phyloP scores from a whole-genome alignment of 1,140 invertebrate species.

The Procambarus virginalis region DNA sequence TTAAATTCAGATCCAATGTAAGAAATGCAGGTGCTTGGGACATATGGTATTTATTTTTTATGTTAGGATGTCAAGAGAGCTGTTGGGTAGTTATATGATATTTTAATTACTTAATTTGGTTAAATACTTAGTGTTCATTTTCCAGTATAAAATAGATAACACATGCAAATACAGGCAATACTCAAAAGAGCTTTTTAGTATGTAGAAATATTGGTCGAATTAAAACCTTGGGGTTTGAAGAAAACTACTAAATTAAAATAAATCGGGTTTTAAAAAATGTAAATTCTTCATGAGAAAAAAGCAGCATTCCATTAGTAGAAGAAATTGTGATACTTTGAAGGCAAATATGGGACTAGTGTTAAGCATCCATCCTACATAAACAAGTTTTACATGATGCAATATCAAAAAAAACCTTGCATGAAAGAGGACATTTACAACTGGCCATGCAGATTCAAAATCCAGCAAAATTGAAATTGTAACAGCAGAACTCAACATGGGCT shows the following conservation, averaged over 20 bases:
- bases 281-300: background rate
- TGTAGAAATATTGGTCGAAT: background rate
- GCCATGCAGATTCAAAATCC: background rate
- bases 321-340: background rate
- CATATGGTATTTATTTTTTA: too few relatives aligned
- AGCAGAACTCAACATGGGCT: constrained; percentile 1
- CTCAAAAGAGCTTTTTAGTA: background rate
- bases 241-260: background rate
- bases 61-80: too few relatives aligned
- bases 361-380: background rate
- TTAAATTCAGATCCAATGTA: too few relatives aligned
- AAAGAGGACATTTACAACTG: background rate
- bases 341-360: background rate
- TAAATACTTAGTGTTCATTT: background rate
- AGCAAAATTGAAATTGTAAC: background rate
- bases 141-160: background rate
- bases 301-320: background rate
- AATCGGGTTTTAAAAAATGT: background rate
- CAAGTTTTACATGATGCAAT: background rate
- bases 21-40: too few relatives aligned
- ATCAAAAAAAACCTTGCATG: background rate
- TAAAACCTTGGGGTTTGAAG: background rate
- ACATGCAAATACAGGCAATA: background rate
- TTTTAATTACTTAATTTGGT: background rate
- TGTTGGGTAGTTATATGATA: background rate